Conservation (phyloP, 2,113 vertebrate species). For the Pterophyllum scalare region DNA sequence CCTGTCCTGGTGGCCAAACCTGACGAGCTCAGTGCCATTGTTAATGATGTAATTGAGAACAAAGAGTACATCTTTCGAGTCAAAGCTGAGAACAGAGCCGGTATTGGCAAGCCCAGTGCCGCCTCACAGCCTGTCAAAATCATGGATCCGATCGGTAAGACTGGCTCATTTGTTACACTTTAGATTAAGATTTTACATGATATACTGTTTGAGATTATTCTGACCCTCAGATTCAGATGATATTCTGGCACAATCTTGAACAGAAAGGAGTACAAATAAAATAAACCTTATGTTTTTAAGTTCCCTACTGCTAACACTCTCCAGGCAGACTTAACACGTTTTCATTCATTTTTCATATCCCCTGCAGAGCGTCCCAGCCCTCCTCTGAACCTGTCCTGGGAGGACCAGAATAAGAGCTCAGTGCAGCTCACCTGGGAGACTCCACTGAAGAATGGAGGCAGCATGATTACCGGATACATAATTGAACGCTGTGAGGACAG, state of each 20-base stretch:
- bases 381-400: slow-evolving; percentile 88
- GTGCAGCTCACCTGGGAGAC: slow-evolving; percentile 95
- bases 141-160: slow-evolving; percentile 93
- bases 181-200: background rate
- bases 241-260: background rate
- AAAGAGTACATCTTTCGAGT: slow-evolving; percentile 98
- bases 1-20: slow-evolving; percentile 87
- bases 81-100: slow-evolving; percentile 94
- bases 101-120: slow-evolving; percentile 93
- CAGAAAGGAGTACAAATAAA: background rate
- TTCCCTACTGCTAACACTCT: background rate
- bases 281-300: too few species aligned
- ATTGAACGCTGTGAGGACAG: slow-evolving; percentile 91
- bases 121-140: slow-evolving; percentile 93
- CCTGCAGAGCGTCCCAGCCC: slow-evolving; percentile 92
- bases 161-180: background rate
- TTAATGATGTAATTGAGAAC: slow-evolving; percentile 98
- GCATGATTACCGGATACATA: slow-evolving; percentile 92
- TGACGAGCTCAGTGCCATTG: slow-evolving; percentile 86
- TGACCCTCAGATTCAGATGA: background rate
- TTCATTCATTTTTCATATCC: background rate
- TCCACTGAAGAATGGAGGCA: slow-evolving; percentile 91
- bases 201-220: background rate
- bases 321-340: background rate
- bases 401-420: slow-evolving; percentile 91